Evolutionary conservation across 2,888 invertebrate species (phyloP).

Genomic region (Endomychus coccineus): DNA sequence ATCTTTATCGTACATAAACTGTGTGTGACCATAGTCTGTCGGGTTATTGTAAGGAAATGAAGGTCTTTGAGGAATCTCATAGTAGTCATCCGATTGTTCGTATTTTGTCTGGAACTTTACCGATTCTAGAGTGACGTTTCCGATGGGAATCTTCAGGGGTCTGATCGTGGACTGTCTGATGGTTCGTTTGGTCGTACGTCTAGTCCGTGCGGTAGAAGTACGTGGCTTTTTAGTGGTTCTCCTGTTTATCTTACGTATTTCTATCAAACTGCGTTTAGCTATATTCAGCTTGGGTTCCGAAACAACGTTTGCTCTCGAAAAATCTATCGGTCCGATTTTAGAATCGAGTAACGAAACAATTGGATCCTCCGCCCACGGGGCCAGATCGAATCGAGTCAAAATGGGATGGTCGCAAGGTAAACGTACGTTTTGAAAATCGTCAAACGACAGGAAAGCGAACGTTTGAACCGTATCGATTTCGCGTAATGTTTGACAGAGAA

Average conservation of each 20-base stretch:
- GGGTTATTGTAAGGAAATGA: conserved; percentile 12
- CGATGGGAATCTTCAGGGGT: conserved; percentile 17
- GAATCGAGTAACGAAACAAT: no score
- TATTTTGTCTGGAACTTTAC: conserved; percentile 4
- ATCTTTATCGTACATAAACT: conserved; percentile 10
- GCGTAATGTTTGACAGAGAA: conserved; percentile 61
- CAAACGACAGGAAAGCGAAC: conserved; percentile 59
- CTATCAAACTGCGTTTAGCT: no score
- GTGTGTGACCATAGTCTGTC: conserved; percentile 15
- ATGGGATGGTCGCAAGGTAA: conserved; percentile 48
- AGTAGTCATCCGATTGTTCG: conserved; percentile 2
- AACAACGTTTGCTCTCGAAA: no score
- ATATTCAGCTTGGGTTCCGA: no score
- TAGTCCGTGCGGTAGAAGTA: conserved; percentile 4
- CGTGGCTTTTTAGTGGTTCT: no score
- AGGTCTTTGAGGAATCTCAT: conserved; percentile 6
- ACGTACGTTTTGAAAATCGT: conserved; percentile 53
- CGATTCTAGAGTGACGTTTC: conserved; percentile 15
- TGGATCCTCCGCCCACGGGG: conserved; percentile 56
- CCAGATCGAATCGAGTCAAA: conserved; percentile 53
- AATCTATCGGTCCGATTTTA: no score
- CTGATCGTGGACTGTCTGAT: conserved; percentile 9
- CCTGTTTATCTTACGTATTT: no score
- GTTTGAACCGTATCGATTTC: conserved; percentile 62
- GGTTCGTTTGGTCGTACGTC: conserved; percentile 15